A percentile compares a stretch with the other conserved stretches of the same genome.
These are phyloP conservation scores for Ichneumon xanthorius DNA, from an alignment of 2,888 invertebrate genomes.

Conservation along the genomic window DNA sequence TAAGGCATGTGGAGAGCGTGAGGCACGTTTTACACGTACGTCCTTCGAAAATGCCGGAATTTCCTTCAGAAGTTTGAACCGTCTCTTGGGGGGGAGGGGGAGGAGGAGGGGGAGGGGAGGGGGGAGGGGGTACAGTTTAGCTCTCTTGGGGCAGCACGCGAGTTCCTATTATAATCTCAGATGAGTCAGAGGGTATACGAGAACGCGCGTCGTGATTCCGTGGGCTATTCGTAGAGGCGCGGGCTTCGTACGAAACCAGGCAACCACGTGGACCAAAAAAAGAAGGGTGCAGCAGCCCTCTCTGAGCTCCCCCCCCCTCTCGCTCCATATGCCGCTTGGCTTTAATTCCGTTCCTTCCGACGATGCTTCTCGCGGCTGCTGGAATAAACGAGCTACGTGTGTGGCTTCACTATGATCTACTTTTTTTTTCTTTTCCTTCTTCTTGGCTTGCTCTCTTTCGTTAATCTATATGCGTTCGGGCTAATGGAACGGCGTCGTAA, in stretches of 20 bases:
- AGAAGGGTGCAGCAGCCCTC: slow-evolving; percentile 37
- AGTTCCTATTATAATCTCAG: slow-evolving; percentile 76
- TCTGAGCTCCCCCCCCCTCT: neutral
- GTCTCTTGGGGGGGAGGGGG: slow-evolving; percentile 44
- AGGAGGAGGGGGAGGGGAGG: slow-evolving; percentile 6
- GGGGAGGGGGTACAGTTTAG: neutral
- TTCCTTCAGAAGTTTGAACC: slow-evolving; percentile 72
- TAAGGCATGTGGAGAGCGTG: slow-evolving; percentile 11
- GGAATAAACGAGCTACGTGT: slow-evolving; percentile 47
- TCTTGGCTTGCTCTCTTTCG: slow-evolving; percentile 25
- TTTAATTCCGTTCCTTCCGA: slow-evolving; percentile 46
- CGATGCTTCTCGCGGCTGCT: slow-evolving; percentile 24
- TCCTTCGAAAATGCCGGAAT: slow-evolving; percentile 77
- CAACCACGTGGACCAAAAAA: slow-evolving; percentile 63
- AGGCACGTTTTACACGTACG: slow-evolving; percentile 65
- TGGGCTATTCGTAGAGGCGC: slow-evolving; percentile 74
- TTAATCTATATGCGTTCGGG: slow-evolving; percentile 4
- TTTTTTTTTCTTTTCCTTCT: slow-evolving; percentile 5
- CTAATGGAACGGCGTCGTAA: slow-evolving; percentile 37
- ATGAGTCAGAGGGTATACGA: slow-evolving; percentile 74
- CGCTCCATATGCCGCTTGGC: slow-evolving; percentile 26
- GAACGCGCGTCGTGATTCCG: slow-evolving; percentile 76
- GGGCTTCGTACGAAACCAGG: slow-evolving; percentile 56
- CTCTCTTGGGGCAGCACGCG: slow-evolving; percentile 45
- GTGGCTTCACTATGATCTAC: slow-evolving; percentile 30